These are phyloP conservation scores for Stictocephala bisonia DNA, from an alignment of 2,888 invertebrate species.

Conservation along the genomic window DNA sequence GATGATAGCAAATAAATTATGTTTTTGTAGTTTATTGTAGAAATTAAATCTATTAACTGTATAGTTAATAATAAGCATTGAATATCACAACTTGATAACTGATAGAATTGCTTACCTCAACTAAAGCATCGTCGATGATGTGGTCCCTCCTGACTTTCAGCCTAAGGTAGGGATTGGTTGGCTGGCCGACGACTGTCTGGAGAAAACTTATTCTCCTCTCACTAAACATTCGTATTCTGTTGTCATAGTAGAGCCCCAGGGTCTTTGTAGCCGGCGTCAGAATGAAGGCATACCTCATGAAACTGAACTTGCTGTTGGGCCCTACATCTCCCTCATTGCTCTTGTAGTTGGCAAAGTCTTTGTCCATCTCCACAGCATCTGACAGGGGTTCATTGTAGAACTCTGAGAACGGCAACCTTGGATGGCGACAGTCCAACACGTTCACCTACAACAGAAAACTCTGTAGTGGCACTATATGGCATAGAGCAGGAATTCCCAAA, in stretches of 20 bases:
- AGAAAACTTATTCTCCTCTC: constrained; percentile 88
- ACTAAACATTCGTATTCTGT: constrained; percentile 93
- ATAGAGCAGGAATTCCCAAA: no score
- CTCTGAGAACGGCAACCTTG: constrained; percentile 86
- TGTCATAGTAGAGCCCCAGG: constrained; percentile 92
- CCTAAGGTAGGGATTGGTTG: constrained; percentile 85
- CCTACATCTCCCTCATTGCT: constrained; percentile 62
- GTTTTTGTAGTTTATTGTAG: no score
- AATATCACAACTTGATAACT: no score
- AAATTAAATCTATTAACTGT: no score
- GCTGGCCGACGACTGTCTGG: constrained; percentile 85
- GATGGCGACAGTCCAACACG: constrained; percentile 84
- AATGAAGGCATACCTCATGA: constrained; percentile 88
- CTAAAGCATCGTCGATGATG: constrained; percentile 91
- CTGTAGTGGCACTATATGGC: no score
- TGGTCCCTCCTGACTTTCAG: constrained; percentile 83
- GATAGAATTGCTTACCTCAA: constrained; percentile 74
- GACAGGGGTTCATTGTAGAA: constrained; percentile 96
- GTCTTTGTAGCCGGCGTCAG: constrained; percentile 93
- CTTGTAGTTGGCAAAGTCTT: constrained; percentile 91
- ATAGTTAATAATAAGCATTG: no score
- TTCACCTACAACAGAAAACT: constrained; percentile 70
- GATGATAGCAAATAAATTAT: no score
- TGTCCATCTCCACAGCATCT: constrained; percentile 93
- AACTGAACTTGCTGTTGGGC: constrained; percentile 76